Conservation (phyloP, 2,888 invertebrate species). For the Drosophila longiperda region DNA sequence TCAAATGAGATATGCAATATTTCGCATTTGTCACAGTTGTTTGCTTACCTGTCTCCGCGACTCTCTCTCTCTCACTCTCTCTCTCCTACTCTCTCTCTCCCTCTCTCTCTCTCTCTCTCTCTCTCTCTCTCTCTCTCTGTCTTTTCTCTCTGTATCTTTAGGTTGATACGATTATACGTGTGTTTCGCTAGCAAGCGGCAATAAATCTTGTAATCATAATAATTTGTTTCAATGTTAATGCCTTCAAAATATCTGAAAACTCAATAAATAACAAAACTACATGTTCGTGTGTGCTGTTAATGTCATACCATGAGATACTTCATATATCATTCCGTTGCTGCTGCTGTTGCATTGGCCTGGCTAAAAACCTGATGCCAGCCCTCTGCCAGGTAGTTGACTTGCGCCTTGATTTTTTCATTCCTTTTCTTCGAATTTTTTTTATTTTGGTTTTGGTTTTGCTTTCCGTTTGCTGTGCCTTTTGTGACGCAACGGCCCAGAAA, state of each 20-base stretch:
- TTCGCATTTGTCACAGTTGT: constrained; percentile 34
- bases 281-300: constrained; percentile 84
- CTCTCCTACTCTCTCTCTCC: constrained; percentile 13
- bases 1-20: constrained; percentile 64
- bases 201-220: constrained; percentile 84
- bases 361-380: constrained; percentile 58
- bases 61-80: not conserved
- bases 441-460: constrained; percentile 22
- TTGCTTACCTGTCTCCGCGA: constrained; percentile 7
- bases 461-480: constrained; percentile 46
- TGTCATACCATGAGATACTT: constrained; percentile 84
- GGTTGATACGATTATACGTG: constrained; percentile 70
- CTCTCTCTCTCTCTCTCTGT: constrained; percentile 12
- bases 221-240: constrained; percentile 84
- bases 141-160: not conserved
- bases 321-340: constrained; percentile 81
- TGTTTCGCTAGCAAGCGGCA: constrained; percentile 70
- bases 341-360: constrained; percentile 41
- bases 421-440: constrained; percentile 12
- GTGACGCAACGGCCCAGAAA: constrained; percentile 71
- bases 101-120: not conserved
- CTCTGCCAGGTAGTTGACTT: constrained; percentile 72
- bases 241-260: constrained; percentile 84
- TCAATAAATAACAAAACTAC: constrained; percentile 83
- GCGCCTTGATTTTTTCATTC: constrained; percentile 37